phyloP scores from a whole-genome alignment of 2,797 vertebrate genomes.

The Thamnophis elegans region DNA sequence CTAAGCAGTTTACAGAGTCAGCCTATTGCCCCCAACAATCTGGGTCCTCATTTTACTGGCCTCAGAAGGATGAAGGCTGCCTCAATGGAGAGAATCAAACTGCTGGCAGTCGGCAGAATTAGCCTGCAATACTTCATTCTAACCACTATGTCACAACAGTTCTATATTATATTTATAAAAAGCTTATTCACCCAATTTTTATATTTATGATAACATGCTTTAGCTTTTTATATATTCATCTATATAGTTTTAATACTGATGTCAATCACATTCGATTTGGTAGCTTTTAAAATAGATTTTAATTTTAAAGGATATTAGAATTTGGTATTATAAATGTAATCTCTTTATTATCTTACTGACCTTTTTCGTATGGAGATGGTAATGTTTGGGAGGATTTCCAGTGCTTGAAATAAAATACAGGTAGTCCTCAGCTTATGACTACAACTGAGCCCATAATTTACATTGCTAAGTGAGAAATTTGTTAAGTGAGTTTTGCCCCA shows the following conservation, averaged over 20 bases:
- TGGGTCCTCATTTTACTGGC: not conserved
- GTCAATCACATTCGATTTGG: not conserved
- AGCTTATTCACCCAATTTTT: not conserved
- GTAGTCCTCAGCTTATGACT: too few relatives aligned
- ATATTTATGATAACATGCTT: not conserved
- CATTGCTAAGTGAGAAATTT: too few relatives aligned
- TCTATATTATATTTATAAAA: not conserved
- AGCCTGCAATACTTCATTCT: not conserved
- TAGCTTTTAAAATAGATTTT: not conserved
- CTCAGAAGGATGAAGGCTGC: not conserved
- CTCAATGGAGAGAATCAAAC: too few relatives aligned
- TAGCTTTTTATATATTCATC: not conserved
- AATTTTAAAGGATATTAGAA: not conserved
- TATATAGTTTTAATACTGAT: not conserved
- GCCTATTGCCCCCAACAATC: not conserved
- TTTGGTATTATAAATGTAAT: not conserved
- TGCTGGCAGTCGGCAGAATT: not conserved
- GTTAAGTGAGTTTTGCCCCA: too few relatives aligned
- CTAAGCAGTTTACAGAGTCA: not conserved
- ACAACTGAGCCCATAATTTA: too few relatives aligned
- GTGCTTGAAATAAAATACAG: not conserved
- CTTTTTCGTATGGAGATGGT: not conserved
- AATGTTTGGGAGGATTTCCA: not conserved
- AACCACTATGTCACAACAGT: not conserved
- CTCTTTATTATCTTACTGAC: not conserved